A percentile compares a stretch with the other conserved stretches of the same genome.
phyloP scores from a whole-genome alignment of 2,888 invertebrate species.

The Cylloceria caligata region DNA sequence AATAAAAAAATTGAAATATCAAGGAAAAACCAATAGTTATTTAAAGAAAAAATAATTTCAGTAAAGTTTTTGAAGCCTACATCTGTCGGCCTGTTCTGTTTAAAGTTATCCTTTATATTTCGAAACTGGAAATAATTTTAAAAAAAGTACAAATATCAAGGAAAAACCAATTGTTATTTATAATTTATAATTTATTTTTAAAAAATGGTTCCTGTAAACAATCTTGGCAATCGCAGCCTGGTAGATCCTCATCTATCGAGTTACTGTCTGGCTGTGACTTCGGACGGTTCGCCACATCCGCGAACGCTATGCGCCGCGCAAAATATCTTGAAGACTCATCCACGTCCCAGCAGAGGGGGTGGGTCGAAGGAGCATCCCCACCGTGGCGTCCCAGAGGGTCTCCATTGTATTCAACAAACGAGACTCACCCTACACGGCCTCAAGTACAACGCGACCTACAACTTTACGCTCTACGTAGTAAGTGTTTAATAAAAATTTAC shows the following conservation, averaged over 20 bases:
- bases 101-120: too few relatives aligned
- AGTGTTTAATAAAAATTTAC: constrained; percentile 52
- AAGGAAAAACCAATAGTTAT: too few relatives aligned
- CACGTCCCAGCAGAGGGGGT: constrained; percentile 64
- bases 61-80: too few relatives aligned
- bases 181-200: too few relatives aligned
- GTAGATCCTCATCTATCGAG: constrained; percentile 81
- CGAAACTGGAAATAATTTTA: too few relatives aligned
- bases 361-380: constrained; percentile 74
- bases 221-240: constrained; percentile 71
- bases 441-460: constrained; percentile 83
- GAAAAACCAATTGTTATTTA: too few relatives aligned
- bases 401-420: constrained; percentile 81
- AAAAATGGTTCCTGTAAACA: too few relatives aligned
- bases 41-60: too few relatives aligned
- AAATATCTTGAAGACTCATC: constrained; percentile 78
- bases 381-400: constrained; percentile 80
- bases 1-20: too few relatives aligned
- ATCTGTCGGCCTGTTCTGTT: too few relatives aligned
- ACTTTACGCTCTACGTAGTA: constrained; percentile 83
- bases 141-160: too few relatives aligned
- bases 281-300: constrained; percentile 79
- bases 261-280: constrained; percentile 83
- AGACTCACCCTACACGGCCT: constrained; percentile 82
- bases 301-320: constrained; percentile 82